Evolutionary conservation across 2,888 invertebrate species (phyloP).

Genomic region (Morpho helenor): DNA sequence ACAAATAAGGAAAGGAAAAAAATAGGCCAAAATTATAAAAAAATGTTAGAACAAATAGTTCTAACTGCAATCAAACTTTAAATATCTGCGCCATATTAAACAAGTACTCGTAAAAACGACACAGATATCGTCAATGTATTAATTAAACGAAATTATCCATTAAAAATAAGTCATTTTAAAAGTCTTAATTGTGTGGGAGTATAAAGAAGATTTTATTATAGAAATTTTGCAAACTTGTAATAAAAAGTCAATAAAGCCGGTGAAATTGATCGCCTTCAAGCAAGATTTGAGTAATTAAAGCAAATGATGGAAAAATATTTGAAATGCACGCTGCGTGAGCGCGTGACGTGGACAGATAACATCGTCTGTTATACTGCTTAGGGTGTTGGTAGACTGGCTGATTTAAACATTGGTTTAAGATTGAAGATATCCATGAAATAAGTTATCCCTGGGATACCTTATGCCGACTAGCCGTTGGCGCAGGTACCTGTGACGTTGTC

Average conservation of each 20-base stretch:
- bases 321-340: constrained; percentile 38
- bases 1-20: no score
- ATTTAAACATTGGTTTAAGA: constrained; percentile 3
- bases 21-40: no score
- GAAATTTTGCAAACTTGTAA: constrained; percentile 1
- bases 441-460: no score
- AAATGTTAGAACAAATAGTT: no score
- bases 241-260: constrained; percentile 24
- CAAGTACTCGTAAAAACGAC: no score
- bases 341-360: constrained; percentile 49
- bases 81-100: no score
- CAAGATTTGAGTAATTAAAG: constrained; percentile 34
- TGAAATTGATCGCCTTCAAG: constrained; percentile 26
- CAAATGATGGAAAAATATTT: constrained; percentile 38
- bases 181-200: not conserved
- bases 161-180: not conserved
- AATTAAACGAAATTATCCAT: no score
- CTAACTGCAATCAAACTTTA: no score
- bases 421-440: not conserved
- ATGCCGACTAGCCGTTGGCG: no score
- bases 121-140: no score
- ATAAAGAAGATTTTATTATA: not conserved
- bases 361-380: constrained; percentile 36
- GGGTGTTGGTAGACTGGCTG: constrained; percentile 26
- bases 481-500: no score